Evolutionary conservation across 2,888 invertebrate species (phyloP), one percentile per base, ranked within the genome.

Genomic region (Neria commutata): DNA sequence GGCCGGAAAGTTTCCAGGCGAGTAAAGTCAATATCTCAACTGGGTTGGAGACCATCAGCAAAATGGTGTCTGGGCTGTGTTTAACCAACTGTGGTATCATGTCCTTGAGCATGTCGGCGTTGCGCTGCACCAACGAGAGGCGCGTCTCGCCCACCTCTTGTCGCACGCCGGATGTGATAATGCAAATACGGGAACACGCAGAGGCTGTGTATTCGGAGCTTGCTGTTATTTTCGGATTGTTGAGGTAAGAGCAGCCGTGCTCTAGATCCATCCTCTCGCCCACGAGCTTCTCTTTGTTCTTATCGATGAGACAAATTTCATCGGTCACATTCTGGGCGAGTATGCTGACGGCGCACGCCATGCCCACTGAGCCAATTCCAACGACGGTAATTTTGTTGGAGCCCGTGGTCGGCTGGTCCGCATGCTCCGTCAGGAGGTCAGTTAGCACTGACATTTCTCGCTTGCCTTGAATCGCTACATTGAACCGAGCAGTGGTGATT

Each of bases 221-320:
- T 19, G 92, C 92, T 57, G 87, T 86, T 54, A 95, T 90, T 74
- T 87, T 90, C 34, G 92, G 90, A 76, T 91, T 90, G 74, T 87
- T 89, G 69, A 94, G 83, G 80, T 95, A 95, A 23, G 91, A 86
- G 17, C 92, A 89, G 3, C 95, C 95, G 74, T 95, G 95, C 77
- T 94, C 94, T 55, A 95, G 83, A 78, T 96, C 95, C 89, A 95
- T 85, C 88, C 94, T 87, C 82, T 95, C 95, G 1, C 95, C 95
- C 71, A 88, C 88, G 63, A 95, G 80, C 79, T 95, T 95, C 71
- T 95, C 91, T 17, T 85, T 88, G 82, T 89, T 87, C 24, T 90
- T 88, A 82, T 95, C 95, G 45, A 94, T 88, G 60, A 96, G 83
- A 2, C 89, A 91, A 11, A 95, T 82, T 75, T 95, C 92, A 76